Evolutionary conservation across 2,888 invertebrate species (phyloP).

Genomic region (Xanthorhoe spadicearia): DNA sequence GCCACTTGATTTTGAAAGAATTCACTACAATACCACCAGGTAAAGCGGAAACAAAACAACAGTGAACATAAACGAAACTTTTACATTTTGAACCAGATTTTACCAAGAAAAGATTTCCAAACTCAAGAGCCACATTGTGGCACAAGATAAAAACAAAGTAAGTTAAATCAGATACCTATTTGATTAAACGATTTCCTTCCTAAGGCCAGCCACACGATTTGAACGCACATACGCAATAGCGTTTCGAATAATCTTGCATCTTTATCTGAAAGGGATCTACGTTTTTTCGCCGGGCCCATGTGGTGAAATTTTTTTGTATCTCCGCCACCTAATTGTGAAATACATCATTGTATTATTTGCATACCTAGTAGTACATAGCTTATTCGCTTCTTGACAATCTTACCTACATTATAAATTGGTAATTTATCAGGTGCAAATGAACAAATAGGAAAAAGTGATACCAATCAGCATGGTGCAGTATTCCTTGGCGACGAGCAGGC

Average conservation of each 20-base stretch:
- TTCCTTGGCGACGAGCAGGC: constrained; percentile 85
- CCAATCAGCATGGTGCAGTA: constrained; percentile 86
- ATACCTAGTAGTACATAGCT: not conserved
- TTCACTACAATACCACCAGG: not conserved
- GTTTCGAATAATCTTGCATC: constrained; percentile 86
- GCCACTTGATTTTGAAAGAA: not conserved
- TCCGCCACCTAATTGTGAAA: constrained; percentile 64
- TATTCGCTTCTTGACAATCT: not conserved
- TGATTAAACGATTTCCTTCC: constrained; percentile 84
- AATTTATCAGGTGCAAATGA: not conserved
- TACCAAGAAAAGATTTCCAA: constrained; percentile 17
- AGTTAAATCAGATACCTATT: constrained; percentile 77
- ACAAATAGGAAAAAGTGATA: constrained; percentile 41
- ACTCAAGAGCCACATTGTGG: constrained; percentile 15
- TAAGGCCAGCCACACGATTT: constrained; percentile 87
- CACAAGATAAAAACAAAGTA: constrained; percentile 20
- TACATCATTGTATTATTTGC: constrained; percentile 21
- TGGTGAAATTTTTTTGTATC: constrained; percentile 85
- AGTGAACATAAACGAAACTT: not conserved
- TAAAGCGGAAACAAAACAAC: not conserved
- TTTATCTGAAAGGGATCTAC: constrained; percentile 85
- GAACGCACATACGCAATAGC: constrained; percentile 83
- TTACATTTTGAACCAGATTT: constrained; percentile 5
- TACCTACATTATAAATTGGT: not conserved
- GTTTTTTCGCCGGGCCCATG: constrained; percentile 83